Evolutionary conservation across 2,797 vertebrate genomes (phyloP), one percentile per base, ranked within the genome.

Genomic region (Chrosomus eos): DNA sequence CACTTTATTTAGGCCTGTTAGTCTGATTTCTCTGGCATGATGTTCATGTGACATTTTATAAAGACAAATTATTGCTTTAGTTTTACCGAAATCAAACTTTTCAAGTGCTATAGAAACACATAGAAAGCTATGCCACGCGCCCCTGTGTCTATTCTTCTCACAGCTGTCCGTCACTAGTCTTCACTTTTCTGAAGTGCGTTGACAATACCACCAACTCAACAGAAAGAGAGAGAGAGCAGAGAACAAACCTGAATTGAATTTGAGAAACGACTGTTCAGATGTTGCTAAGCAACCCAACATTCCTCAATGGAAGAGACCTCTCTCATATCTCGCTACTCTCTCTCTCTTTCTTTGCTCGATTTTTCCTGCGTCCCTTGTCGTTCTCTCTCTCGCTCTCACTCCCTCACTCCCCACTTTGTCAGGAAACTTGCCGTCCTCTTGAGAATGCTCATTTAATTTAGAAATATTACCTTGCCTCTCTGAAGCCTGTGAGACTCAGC

Each of bases 271-370:
- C 82, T 88, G 81, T 87, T 90, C 84, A 87, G 55, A 74, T 88
- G 87, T 90, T 90, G 87, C 88, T 90, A 86, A 88, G 90, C 87
- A 91, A 90, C 86, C 64, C 66, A 84, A 84, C 84, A 86, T 89
- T 90, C 85, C 84, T 88, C 81, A 81, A 71, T 89, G 82, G 55
- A 84, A 86, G 84, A 86, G 68, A 77, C 80, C 38, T 67, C 67
- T 77, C 75, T 48, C 43, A 28, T 74, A 26, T 75, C 48, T 40
- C 48, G 19, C 33, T 9, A 21, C n/a, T 38, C 55, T 82, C 55
- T 76, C 36, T 71, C 53, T 73, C 2, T 81, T 28, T 73, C 16
- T 81, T 1, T 33, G n/a, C 62, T 38, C 33, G 1, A 64, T 40
- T 64, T 11, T 86, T 71, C 76, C 53, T 53, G 19, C 28, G 53